These are phyloP conservation scores for Misgurnus anguillicaudatus DNA, from an alignment of 2,113 vertebrate species.

Conservation along the genomic window DNA sequence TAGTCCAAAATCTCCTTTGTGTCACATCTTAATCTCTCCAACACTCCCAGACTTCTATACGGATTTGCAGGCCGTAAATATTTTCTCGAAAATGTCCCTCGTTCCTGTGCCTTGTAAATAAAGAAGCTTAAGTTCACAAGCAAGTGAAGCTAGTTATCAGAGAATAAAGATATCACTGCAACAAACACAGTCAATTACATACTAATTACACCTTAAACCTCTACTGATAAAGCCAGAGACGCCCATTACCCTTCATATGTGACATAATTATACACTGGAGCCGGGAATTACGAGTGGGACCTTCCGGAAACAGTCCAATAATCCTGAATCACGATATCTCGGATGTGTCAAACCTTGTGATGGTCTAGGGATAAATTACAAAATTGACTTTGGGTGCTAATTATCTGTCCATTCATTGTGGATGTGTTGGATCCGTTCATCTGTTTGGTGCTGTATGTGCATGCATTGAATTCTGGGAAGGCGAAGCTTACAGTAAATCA, in stretches of 20 bases:
- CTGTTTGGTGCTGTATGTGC: not conserved
- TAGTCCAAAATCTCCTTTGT: not conserved
- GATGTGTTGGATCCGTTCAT: slow-evolving; percentile 6
- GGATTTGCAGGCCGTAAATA: not conserved
- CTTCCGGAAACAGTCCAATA: slow-evolving; percentile 5
- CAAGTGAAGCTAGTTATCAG: slow-evolving; percentile 28
- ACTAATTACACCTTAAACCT: slow-evolving; percentile 39
- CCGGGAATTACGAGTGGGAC: slow-evolving; percentile 26
- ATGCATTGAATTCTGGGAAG: not conserved
- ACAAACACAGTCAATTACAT: slow-evolving; percentile 24
- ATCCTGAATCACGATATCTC: not conserved
- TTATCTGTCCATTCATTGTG: slow-evolving; percentile 17
- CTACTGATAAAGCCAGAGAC: slow-evolving; percentile 35
- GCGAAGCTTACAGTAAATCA: not conserved
- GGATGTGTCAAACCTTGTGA: not conserved
- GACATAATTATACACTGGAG: slow-evolving; percentile 33
- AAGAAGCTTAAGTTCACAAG: slow-evolving; percentile 11
- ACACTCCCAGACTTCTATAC: not conserved
- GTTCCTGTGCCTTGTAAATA: slow-evolving; percentile 28
- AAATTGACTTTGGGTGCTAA: slow-evolving; percentile 15
- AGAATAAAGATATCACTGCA: slow-evolving; percentile 34
- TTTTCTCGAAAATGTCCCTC: slow-evolving; percentile 21
- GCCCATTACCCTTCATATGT: slow-evolving; percentile 10
- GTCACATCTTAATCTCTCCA: not conserved
- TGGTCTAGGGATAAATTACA: slow-evolving; percentile 10